A percentile compares a stretch with the other conserved stretches of the same genome.
These are phyloP conservation scores for Phalacrocorax carbo DNA, from an alignment of 2,113 vertebrate genomes.

Conservation along the genomic window DNA sequence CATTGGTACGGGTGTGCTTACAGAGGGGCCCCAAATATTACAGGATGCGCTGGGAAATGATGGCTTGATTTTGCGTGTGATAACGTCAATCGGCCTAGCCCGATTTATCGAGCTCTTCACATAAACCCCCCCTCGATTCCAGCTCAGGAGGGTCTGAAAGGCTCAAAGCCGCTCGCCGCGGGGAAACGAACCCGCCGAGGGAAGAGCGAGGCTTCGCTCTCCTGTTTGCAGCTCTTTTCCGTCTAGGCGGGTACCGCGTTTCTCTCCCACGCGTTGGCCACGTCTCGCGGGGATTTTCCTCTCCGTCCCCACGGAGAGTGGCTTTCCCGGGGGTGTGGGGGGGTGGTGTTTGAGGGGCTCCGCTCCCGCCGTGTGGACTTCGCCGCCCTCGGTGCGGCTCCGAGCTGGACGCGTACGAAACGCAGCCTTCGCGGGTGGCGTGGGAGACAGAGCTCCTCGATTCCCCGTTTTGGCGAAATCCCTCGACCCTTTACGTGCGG, in stretches of 20 bases:
- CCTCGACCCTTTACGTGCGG: too few relatives aligned
- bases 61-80: background rate
- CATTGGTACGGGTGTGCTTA: background rate
- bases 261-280: background rate
- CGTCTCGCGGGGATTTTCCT: background rate
- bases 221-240: background rate
- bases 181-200: background rate
- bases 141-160: background rate
- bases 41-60: fast-evolving
- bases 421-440: too few relatives aligned
- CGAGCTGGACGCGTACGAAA: background rate
- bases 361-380: too few relatives aligned
- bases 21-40: background rate
- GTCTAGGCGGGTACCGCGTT: fast-evolving
- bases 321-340: too few relatives aligned
- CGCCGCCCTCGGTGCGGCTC: background rate
- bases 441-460: too few relatives aligned
- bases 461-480: too few relatives aligned
- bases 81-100: background rate
- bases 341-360: background rate
- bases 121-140: background rate
- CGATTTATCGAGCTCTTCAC: background rate
- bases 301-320: background rate
- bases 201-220: background rate
- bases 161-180: background rate